Conservation (phyloP, 2,113 vertebrate species). For the Ramphastos sulfuratus region DNA sequence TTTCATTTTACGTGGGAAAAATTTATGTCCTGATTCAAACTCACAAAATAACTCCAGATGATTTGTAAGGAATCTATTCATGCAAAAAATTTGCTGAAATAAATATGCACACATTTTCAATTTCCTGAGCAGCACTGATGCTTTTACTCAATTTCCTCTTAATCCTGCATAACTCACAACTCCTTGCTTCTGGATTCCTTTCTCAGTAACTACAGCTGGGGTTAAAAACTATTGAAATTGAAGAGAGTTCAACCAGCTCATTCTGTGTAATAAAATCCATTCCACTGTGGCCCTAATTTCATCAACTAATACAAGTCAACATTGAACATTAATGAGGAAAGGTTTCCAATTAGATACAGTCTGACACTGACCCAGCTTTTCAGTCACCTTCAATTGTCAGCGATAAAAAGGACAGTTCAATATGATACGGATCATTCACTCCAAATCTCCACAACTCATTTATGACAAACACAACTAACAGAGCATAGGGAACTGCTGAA, state of each 20-base stretch:
- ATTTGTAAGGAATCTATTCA: constrained; percentile 26
- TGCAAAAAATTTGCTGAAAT: constrained; percentile 48
- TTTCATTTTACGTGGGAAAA: background rate
- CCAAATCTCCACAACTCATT: constrained; percentile 83
- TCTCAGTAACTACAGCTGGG: constrained; percentile 16
- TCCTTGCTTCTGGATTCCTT: constrained; percentile 40
- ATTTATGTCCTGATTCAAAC: background rate
- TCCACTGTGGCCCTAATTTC: constrained; percentile 76
- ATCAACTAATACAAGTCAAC: constrained; percentile 79
- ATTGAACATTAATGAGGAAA: constrained; percentile 76
- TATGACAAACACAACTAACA: constrained; percentile 88
- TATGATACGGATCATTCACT: constrained; percentile 89
- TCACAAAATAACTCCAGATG: background rate
- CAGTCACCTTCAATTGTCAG: constrained; percentile 84
- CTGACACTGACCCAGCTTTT: constrained; percentile 79
- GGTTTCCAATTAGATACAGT: constrained; percentile 79
- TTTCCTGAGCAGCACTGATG: constrained; percentile 56
- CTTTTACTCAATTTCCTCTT: constrained; percentile 68
- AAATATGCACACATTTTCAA: constrained; percentile 72
- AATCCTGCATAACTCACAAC: constrained; percentile 42
- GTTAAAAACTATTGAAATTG: constrained; percentile 70
- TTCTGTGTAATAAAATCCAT: constrained; percentile 74
- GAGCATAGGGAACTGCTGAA: constrained; percentile 84
- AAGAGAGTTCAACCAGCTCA: constrained; percentile 64
- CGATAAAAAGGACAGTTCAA: constrained; percentile 83